Percentiles rank a stretch among this genome's conserved stretches.
Evolutionary conservation across 2,113 vertebrate genomes (phyloP).

Genomic region (Ariopsis seemanni): DNA sequence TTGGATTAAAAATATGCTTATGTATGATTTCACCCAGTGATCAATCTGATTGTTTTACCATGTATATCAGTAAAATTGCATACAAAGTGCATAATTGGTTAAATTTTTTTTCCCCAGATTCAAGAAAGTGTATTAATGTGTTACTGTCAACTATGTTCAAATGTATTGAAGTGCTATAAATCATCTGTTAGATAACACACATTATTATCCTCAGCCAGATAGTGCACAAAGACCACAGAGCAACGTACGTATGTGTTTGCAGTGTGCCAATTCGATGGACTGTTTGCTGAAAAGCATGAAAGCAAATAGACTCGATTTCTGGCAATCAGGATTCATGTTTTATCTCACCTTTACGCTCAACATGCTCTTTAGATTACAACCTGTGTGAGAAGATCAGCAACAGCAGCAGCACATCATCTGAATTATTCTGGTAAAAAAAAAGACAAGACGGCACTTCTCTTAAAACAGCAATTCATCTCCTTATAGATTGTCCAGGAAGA

Average conservation of each 20-base stretch:
- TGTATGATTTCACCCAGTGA: not conserved
- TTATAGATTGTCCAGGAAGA: not conserved
- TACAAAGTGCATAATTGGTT: not conserved
- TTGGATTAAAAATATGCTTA: not conserved
- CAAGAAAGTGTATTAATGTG: constrained; percentile 4
- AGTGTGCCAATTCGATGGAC: constrained; percentile 5
- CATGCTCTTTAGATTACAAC: not conserved
- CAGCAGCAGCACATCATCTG: constrained; percentile 2
- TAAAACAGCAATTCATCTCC: not conserved
- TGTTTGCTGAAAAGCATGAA: constrained; percentile 35
- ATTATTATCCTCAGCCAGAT: constrained; percentile 26
- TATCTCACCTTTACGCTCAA: not conserved
- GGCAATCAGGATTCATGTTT: constrained; percentile 15
- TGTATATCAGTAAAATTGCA: not conserved
- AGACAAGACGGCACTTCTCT: not conserved
- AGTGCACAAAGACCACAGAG: constrained; percentile 7
- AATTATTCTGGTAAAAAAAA: not conserved
- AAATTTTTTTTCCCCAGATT: not conserved
- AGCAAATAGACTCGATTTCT: constrained; percentile 45
- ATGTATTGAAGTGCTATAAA: constrained; percentile 25
- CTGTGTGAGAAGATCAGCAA: not conserved
- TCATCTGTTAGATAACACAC: constrained; percentile 7
- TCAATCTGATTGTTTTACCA: not conserved
- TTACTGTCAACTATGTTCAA: not conserved
- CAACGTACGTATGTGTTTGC: constrained; percentile 11